These are phyloP conservation scores for Pararge aegeria DNA, from an alignment of 1,140 invertebrate species.

Conservation along the genomic window DNA sequence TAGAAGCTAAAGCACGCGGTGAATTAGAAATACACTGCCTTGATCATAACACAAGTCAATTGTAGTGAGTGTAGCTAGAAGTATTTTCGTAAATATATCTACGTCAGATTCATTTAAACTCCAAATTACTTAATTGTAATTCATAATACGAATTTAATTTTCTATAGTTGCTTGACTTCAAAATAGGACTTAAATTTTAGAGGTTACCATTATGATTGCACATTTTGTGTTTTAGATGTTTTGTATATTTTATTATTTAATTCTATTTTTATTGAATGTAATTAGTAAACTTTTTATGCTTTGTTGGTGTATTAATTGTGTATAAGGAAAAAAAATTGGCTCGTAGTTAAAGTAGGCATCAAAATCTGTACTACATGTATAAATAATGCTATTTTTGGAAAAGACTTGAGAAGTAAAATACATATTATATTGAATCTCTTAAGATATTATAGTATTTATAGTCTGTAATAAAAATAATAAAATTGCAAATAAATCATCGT, in stretches of 20 bases:
- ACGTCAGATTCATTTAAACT: neutral
- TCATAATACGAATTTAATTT: neutral
- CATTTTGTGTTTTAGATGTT: too few relatives aligned
- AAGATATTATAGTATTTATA: neutral
- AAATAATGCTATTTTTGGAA: neutral
- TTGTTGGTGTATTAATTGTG: too few relatives aligned
- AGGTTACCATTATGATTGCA: too few relatives aligned
- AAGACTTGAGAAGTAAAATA: neutral
- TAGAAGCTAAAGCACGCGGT: conserved; percentile 1
- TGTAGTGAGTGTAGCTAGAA: neutral
- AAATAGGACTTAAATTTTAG: too few relatives aligned
- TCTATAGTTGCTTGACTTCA: too few relatives aligned
- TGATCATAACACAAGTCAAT: neutral
- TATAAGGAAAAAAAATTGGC: too few relatives aligned
- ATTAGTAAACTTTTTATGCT: too few relatives aligned
- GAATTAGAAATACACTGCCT: neutral
- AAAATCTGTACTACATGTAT: neutral
- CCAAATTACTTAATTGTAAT: neutral
- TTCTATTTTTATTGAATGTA: too few relatives aligned
- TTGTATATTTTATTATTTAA: too few relatives aligned
- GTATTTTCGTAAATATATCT: neutral
- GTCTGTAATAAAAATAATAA: neutral
- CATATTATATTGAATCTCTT: neutral
- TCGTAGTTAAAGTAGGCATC: neutral
- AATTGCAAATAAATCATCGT: neutral